Percentiles rank a stretch among this genome's conserved stretches.
Evolutionary conservation across 2,797 vertebrate species (phyloP).

Genomic region (Pseudopleuronectes americanus): DNA sequence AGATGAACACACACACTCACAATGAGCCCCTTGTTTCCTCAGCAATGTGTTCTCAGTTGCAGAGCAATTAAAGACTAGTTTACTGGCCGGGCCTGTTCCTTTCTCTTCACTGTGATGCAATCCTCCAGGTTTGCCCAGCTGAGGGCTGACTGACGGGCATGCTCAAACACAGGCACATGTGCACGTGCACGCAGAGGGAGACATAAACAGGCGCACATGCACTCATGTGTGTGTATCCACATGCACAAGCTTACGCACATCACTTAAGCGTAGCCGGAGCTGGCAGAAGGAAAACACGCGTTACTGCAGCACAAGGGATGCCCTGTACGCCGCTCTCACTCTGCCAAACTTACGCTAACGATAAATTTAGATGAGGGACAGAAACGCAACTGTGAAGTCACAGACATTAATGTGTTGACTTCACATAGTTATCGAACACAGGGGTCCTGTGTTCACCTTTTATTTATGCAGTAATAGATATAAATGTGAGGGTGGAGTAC

Average conservation of each 20-base stretch:
- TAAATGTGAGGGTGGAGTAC: conserved; percentile 22
- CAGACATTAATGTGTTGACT: conserved; percentile 42
- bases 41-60: conserved; percentile 80
- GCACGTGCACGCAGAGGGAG: conserved; percentile 9
- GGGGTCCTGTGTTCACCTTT: conserved; percentile 31
- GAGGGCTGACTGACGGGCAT: conserved; percentile 63
- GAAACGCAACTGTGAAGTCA: conserved; percentile 44
- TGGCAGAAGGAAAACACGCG: conserved; percentile 62
- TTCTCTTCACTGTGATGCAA: conserved; percentile 72
- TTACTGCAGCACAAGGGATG: conserved; percentile 54
- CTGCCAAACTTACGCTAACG: conserved; percentile 27
- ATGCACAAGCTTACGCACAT: conserved; percentile 22
- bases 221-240: conserved; percentile 8
- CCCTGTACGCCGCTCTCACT: conserved; percentile 47
- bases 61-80: conserved; percentile 82
- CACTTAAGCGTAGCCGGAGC: conserved; percentile 40
- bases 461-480: conserved; percentile 15
- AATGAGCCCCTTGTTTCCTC: conserved; percentile 82
- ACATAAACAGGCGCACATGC: conserved; percentile 32
- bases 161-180: conserved; percentile 38
- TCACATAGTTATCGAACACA: conserved; percentile 33
- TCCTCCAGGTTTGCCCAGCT: conserved; percentile 66
- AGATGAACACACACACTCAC: conserved; percentile 76
- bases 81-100: conserved; percentile 69
- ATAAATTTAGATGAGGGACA: conserved; percentile 55